phyloP scores from a whole-genome alignment of 1,140 invertebrate species.

The Conus ventricosus region DNA sequence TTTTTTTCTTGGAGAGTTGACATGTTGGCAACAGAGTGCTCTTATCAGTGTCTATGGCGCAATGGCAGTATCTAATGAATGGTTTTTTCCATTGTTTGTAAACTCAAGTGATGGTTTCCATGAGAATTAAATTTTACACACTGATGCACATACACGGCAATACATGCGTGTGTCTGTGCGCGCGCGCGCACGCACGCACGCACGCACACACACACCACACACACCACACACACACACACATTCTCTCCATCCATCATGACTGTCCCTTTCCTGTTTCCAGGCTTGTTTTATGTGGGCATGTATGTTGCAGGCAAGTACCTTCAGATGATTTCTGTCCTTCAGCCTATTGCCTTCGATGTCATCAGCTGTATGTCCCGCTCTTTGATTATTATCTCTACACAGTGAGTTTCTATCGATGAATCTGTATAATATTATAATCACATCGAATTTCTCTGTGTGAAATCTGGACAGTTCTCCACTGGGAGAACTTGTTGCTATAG shows the following conservation, averaged over 20 bases:
- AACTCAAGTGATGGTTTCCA: too few relatives aligned
- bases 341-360: constrained; percentile 94
- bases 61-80: too few relatives aligned
- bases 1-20: too few relatives aligned
- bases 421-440: background rate
- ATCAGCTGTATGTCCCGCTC: constrained; percentile 90
- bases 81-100: too few relatives aligned
- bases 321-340: constrained; percentile 91
- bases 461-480: background rate
- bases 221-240: background rate
- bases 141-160: background rate
- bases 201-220: background rate
- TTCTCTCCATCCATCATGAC: too few relatives aligned
- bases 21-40: too few relatives aligned
- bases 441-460: background rate
- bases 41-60: too few relatives aligned
- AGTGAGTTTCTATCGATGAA: constrained; percentile 71
- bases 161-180: background rate
- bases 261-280: too few relatives aligned
- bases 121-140: background rate
- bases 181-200: background rate
- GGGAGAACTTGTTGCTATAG: background rate
- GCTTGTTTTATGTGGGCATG: too few relatives aligned
- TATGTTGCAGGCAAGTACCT: constrained; percentile 78
- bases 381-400: constrained; percentile 97